phyloP scores from a whole-genome alignment of 2,797 vertebrate genomes.

The Zalophus californianus region DNA sequence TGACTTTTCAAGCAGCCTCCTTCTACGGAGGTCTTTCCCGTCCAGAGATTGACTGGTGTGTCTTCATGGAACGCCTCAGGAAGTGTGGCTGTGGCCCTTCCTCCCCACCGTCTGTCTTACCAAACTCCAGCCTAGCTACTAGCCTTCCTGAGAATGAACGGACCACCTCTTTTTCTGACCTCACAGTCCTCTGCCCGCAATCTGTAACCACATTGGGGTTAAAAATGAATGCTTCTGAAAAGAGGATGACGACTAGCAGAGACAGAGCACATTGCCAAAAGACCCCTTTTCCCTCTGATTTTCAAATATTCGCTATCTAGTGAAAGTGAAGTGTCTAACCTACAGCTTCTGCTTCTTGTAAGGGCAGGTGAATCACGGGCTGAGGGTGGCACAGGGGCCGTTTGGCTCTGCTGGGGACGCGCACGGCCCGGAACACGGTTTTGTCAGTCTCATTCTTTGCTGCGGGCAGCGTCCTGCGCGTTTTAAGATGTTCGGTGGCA shows the following conservation, averaged over 20 bases:
- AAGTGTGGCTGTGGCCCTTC: no score
- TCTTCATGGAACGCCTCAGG: neutral
- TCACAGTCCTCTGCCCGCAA: no score
- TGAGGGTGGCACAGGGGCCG: accelerated
- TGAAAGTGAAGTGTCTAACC: neutral
- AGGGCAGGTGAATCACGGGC: neutral
- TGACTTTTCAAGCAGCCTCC: neutral
- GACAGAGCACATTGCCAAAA: neutral
- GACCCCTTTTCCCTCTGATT: neutral
- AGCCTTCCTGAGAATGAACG: neutral
- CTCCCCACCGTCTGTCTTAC: accelerated
- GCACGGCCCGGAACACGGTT: neutral
- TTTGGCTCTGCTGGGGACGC: neutral
- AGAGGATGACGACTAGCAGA: neutral
- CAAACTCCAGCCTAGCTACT: neutral
- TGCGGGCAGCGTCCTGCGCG: neutral
- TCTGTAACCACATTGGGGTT: neutral
- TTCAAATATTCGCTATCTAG: neutral
- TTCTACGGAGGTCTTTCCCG: neutral
- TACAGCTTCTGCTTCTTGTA: accelerated
- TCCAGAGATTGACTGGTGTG: accelerated
- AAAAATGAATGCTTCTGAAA: neutral
- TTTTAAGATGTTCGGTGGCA: accelerated
- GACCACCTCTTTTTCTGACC: neutral
- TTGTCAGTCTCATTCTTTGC: neutral